Evolutionary conservation across 2,113 vertebrate genomes (phyloP).

Genomic region (Lichenostomus cassidix): DNA sequence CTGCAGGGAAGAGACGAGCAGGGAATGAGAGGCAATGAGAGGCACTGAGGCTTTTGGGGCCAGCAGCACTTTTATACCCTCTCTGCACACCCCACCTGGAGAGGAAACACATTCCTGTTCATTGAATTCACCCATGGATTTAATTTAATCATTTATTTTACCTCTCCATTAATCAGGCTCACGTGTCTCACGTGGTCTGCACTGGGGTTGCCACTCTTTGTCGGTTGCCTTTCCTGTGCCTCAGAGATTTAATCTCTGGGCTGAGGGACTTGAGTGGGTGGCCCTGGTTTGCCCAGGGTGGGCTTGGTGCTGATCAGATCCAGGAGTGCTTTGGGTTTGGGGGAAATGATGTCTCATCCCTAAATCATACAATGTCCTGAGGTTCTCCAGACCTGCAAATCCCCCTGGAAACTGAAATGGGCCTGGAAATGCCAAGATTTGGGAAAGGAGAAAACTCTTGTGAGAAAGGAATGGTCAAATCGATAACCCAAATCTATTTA

Average conservation of each 20-base stretch:
- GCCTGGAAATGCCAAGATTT: background rate
- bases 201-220: background rate
- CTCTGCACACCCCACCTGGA: background rate
- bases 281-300: background rate
- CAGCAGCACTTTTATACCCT: background rate
- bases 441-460: background rate
- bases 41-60: fast-evolving
- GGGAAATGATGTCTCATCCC: background rate
- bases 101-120: background rate
- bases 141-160: background rate
- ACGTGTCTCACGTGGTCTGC: background rate
- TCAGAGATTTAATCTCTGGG: background rate
- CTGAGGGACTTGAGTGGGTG: constrained; percentile 4
- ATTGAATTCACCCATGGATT: fast-evolving
- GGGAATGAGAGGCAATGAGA: background rate
- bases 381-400: background rate
- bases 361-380: background rate
- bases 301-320: background rate
- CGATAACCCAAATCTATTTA: too few species aligned
- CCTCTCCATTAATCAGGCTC: background rate
- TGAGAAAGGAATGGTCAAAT: too few species aligned
- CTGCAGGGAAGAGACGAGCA: background rate
- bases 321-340: background rate
- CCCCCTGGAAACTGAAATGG: background rate
- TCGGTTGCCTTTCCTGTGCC: background rate